Evolutionary conservation across 2,113 vertebrate species (phyloP).

Genomic region (Numenius arquata): DNA sequence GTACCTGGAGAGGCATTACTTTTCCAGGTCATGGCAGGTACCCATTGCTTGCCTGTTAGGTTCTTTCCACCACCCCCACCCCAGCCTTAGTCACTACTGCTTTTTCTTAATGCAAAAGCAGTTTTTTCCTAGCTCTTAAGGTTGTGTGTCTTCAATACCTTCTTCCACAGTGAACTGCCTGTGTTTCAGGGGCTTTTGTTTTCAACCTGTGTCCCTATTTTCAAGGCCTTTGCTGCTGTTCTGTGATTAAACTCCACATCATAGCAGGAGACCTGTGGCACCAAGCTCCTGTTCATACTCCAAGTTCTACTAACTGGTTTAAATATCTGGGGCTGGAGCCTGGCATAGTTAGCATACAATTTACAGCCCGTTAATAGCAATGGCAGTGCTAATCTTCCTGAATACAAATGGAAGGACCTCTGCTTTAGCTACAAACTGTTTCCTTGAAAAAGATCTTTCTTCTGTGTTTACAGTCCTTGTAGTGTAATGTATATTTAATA

Average conservation of each 20-base stretch:
- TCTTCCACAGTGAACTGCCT: neutral
- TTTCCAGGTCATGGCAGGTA: neutral
- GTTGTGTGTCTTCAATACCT: neutral
- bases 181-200: neutral
- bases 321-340: neutral
- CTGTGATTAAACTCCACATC: neutral
- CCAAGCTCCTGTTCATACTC: neutral
- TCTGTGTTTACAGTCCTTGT: neutral
- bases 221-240: neutral
- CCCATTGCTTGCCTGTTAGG: neutral
- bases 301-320: neutral
- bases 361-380: neutral
- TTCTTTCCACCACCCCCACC: fast-evolving
- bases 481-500: neutral
- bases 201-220: neutral
- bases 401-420: neutral
- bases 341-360: neutral
- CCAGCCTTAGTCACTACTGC: neutral
- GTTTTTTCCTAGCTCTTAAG: neutral
- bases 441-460: neutral
- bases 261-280: neutral
- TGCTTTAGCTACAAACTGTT: neutral
- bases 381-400: neutral
- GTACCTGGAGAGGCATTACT: neutral
- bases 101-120: neutral